Evolutionary conservation across 2,888 invertebrate genomes (phyloP).

Genomic region (Cantharis rustica): DNA sequence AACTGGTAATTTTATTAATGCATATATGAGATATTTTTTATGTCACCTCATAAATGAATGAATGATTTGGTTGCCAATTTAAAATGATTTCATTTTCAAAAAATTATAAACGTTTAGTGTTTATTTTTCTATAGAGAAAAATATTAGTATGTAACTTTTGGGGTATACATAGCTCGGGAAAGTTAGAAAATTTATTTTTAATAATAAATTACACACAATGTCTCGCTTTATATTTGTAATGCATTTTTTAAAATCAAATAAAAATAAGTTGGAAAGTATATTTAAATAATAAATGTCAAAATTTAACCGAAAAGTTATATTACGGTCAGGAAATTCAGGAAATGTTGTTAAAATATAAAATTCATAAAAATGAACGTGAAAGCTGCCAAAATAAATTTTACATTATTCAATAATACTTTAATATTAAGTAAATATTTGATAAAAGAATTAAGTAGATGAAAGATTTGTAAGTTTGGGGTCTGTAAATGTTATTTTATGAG

Average conservation of each 20-base stretch:
- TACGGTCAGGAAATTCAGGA: not conserved
- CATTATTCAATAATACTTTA: not conserved
- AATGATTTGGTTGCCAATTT: too few relatives aligned
- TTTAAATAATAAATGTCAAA: not conserved
- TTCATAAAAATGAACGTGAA: not conserved
- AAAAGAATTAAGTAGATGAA: slow-evolving; percentile 44
- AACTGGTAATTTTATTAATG: too few relatives aligned
- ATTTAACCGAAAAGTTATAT: not conserved
- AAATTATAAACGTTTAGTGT: too few relatives aligned
- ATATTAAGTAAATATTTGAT: slow-evolving; percentile 21
- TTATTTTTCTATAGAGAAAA: too few relatives aligned
- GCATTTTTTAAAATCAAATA: not conserved
- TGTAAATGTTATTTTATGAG: slow-evolving; percentile 45
- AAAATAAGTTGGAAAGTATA: not conserved
- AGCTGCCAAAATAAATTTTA: not conserved
- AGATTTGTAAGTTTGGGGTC: slow-evolving; percentile 43
- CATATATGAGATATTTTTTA: too few relatives aligned
- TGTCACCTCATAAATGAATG: too few relatives aligned
- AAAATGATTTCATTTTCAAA: too few relatives aligned
- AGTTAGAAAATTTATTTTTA: not conserved
- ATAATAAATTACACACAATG: not conserved
- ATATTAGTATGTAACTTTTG: not conserved
- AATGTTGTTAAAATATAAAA: not conserved
- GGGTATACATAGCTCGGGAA: not conserved
- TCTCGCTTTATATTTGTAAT: not conserved